Evolutionary conservation across 2,888 invertebrate species (phyloP), one percentile per base, ranked within the genome.

Genomic region (Hydriomena furcata): DNA sequence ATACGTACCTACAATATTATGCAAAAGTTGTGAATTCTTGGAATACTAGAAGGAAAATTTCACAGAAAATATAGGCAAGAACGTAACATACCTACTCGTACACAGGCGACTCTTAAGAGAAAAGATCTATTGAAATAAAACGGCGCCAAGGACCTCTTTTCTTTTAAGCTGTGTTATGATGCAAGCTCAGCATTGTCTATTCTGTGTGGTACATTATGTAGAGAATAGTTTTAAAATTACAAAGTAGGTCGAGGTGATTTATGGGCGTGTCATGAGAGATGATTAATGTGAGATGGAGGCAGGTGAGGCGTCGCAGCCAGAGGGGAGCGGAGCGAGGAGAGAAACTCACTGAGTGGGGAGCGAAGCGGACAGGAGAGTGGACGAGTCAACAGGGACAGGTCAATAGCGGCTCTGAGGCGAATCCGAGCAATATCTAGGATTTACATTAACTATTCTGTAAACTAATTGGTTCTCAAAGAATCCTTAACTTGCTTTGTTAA

Each of bases 141-240:
- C 17, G 17, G 4, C 2, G 17, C 17, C 2, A 17, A 17, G 4
- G 2, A 17, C 2, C 17, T 17, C 17, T 4, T 17, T 17, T 3
- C 17, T 17, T 17, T 3, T 3, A 17, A 3, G 17, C 17, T 17
- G 17, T 17, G 17, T 3, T 17, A 4, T 17, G 17, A 4, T 17
- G 17, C 17, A 11, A 10, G 30, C 30, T 31, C 10, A 5, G 20
- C 23, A 8, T 13, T 36, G 35, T 28, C 12, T n/a, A n/a, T 23
- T 7, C 35, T 4, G 20, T 12, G 38, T 3, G 10, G 28, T 28
- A 34, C 13, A 35, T 24, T 48, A 37, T 46, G 42, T 42, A 38
- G 34, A 30, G 43, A 60, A 65, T 69, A 69, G 71, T 69, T 69
- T 66, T 62, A 60, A 68, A 68, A 62, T 68, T 59, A 65, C 62